Conservation (phyloP, 2,113 vertebrate species). For the Crotophaga sulcirostris region DNA sequence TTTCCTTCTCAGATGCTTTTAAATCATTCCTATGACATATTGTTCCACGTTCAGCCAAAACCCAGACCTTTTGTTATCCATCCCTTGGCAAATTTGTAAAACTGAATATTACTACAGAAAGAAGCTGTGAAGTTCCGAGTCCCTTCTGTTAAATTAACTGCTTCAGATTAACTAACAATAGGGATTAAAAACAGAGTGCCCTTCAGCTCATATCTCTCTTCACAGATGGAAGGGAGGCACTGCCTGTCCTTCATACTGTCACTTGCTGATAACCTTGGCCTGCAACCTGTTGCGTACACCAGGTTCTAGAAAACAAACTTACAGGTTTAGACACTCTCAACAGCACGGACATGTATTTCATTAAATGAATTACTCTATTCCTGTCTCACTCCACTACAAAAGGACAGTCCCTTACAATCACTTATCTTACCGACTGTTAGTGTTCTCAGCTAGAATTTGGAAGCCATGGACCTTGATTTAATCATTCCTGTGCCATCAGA, state of each 20-base stretch:
- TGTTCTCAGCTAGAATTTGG: not conserved
- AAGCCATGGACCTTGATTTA: not conserved
- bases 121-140: not conserved
- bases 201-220: not conserved
- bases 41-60: not conserved
- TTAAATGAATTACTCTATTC: not conserved
- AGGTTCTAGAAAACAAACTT: not conserved
- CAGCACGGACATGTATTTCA: not conserved
- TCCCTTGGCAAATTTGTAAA: not conserved
- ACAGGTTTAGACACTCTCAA: not conserved
- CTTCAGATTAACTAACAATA: not conserved
- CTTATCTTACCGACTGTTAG: not conserved
- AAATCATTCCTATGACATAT: not conserved
- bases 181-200: fast-evolving
- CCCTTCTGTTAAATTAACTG: not conserved
- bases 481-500: not conserved
- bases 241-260: not conserved
- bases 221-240: not conserved
- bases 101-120: not conserved
- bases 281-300: not conserved
- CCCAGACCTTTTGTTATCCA: not conserved
- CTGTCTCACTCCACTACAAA: not conserved
- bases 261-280: not conserved
- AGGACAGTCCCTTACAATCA: not conserved
- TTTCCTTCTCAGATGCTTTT: not conserved